Conservation (phyloP, 2,113 vertebrate genomes). For the Dermatemys mawii region DNA sequence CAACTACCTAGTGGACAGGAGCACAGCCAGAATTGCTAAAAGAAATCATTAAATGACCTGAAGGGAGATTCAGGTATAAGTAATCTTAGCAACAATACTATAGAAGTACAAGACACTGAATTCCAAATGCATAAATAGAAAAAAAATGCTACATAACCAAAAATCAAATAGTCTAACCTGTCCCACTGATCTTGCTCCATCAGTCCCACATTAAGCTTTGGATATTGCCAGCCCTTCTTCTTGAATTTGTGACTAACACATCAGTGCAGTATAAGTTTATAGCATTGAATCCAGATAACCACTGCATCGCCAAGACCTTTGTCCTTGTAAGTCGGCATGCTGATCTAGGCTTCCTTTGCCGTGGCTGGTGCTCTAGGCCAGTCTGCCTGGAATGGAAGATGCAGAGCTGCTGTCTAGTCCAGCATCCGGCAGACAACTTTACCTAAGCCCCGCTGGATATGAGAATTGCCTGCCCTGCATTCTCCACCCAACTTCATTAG, state of each 20-base stretch:
- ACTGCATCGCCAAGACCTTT: not conserved
- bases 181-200: not conserved
- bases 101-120: not conserved
- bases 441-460: not conserved
- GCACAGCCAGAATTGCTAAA: not conserved
- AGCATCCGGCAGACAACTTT: constrained; percentile 28
- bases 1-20: not conserved
- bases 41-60: not conserved
- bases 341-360: constrained; percentile 2
- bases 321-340: constrained; percentile 27
- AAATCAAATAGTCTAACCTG: not conserved
- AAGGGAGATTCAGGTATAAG: not conserved
- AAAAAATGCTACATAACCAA: not conserved
- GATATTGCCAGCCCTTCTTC: not conserved
- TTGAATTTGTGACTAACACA: not conserved
- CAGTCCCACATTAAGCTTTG: not conserved
- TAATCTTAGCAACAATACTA: not conserved
- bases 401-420: constrained; percentile 44
- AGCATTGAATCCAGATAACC: not conserved
- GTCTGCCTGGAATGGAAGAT: constrained; percentile 43
- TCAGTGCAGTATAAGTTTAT: not conserved
- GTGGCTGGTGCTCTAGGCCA: not conserved
- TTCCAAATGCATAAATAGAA: not conserved
- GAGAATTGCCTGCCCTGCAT: not conserved
- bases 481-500: not conserved